Percentiles rank a stretch among this genome's conserved stretches.
Conservation (phyloP, 2,113 vertebrate genomes). For the Callospermophilus lateralis region DNA sequence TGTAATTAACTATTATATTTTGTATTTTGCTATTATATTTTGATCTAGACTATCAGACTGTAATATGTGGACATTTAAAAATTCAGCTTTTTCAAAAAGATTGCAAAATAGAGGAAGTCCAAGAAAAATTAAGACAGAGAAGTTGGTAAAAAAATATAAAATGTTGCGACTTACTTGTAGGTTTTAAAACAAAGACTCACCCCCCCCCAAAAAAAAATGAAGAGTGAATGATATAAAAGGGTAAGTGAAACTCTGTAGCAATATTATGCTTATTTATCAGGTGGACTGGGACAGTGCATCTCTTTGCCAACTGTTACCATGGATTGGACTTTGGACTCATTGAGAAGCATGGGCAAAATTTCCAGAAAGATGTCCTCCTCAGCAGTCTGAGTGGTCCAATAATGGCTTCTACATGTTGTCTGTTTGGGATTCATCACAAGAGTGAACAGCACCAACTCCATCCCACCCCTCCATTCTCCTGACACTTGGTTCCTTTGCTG, state of each 20-base stretch:
- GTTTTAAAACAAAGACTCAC: neutral
- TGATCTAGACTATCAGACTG: neutral
- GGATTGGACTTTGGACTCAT: neutral
- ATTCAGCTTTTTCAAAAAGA: neutral
- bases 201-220: neutral
- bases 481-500: neutral
- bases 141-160: neutral
- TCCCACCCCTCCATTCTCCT: fast-evolving
- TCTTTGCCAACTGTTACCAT: neutral
- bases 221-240: neutral
- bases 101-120: neutral
- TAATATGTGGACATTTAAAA: neutral
- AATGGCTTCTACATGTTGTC: neutral
- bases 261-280: neutral
- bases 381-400: neutral
- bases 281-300: neutral
- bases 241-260: neutral
- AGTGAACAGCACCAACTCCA: no score
- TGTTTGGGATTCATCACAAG: no score
- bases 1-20: neutral
- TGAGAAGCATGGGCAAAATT: neutral
- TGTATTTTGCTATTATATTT: neutral
- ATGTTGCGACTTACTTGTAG: fast-evolving
- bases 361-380: neutral
- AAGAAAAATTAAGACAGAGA: neutral